These are phyloP conservation scores for Melanotaenia boesemani DNA, from an alignment of 2,797 vertebrate genomes.

Conservation along the genomic window DNA sequence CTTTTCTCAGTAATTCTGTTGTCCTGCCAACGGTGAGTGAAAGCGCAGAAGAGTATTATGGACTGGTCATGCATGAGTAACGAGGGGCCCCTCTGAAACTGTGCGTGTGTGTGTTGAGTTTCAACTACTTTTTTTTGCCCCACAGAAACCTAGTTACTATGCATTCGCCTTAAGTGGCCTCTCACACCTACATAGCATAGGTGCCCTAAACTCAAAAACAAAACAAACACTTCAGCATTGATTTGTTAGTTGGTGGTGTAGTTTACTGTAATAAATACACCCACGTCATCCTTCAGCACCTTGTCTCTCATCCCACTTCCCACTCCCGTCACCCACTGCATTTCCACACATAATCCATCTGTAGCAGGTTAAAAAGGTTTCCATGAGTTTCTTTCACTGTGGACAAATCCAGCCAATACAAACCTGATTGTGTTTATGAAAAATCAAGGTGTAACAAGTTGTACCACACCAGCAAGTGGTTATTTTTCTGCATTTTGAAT, in stretches of 20 bases:
- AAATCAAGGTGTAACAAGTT: slow-evolving; percentile 55
- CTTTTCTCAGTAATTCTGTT: slow-evolving; percentile 80
- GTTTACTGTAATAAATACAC: slow-evolving; percentile 61
- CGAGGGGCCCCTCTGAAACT: slow-evolving; percentile 69
- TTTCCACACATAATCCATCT: slow-evolving; percentile 51
- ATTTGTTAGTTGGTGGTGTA: slow-evolving; percentile 60
- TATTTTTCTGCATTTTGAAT: slow-evolving; percentile 55
- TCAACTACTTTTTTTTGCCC: slow-evolving; percentile 41
- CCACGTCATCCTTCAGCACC: slow-evolving; percentile 45
- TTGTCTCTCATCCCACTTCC: slow-evolving; percentile 30
- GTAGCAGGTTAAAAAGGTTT: slow-evolving; percentile 46
- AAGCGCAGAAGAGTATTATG: slow-evolving; percentile 81
- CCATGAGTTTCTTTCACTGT: slow-evolving; percentile 21
- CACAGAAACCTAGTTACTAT: slow-evolving; percentile 64
- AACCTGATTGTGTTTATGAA: slow-evolving; percentile 55
- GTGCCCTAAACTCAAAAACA: slow-evolving; percentile 13
- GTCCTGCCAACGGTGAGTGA: slow-evolving; percentile 84
- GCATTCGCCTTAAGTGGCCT: slow-evolving; percentile 58
- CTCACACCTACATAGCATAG: slow-evolving; percentile 37
- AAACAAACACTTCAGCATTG: slow-evolving; percentile 50
- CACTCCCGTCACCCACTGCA: slow-evolving; percentile 19
- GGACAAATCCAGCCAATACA: slow-evolving; percentile 55
- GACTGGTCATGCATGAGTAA: slow-evolving; percentile 83
- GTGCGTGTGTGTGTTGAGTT: slow-evolving; percentile 35
- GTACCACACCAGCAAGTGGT: slow-evolving; percentile 34